phyloP scores from a whole-genome alignment of 2,113 vertebrate genomes.

The Podarcis cretensis region DNA sequence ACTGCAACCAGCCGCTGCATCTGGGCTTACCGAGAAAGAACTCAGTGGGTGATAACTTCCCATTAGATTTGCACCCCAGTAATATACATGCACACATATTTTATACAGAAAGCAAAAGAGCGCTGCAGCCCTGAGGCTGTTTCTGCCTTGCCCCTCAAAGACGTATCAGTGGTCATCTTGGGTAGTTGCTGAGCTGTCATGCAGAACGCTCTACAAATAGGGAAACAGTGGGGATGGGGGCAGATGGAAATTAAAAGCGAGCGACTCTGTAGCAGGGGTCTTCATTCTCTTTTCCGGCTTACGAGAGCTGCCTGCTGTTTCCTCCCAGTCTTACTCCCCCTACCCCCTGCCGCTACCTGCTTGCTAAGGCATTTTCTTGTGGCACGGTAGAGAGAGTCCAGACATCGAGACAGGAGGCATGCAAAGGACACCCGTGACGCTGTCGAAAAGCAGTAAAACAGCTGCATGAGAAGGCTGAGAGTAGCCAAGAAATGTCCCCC shows the following conservation, averaged over 20 bases:
- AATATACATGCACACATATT: not conserved
- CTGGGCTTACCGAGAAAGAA: not conserved
- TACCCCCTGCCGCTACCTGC: conserved; percentile 57
- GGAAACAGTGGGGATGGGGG: conserved; percentile 60
- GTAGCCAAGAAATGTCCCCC: conserved; percentile 41
- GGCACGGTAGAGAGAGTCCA: conserved; percentile 59
- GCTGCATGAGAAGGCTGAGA: conserved; percentile 49
- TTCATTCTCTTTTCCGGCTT: conserved; percentile 69
- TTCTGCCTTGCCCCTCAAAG: conserved; percentile 27
- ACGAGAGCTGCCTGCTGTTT: conserved; percentile 66
- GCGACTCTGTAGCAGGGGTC: conserved; percentile 59
- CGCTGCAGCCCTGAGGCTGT: not conserved
- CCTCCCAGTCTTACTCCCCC: conserved; percentile 24
- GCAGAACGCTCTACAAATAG: conserved; percentile 65
- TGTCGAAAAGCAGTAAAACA: conserved; percentile 53
- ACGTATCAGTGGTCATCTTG: conserved; percentile 66
- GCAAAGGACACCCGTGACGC: conserved; percentile 51
- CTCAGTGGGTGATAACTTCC: not conserved
- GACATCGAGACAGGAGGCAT: conserved; percentile 65
- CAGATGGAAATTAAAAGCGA: conserved; percentile 70
- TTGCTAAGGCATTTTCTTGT: conserved; percentile 62
- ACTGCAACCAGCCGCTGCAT: not conserved
- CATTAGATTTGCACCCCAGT: not conserved
- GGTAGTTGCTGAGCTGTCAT: conserved; percentile 62
- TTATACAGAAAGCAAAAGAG: too few relatives aligned